Percentiles rank a stretch among this genome's conserved stretches.
phyloP scores from a whole-genome alignment of 2,888 invertebrate species.

The Acleris emargana region DNA sequence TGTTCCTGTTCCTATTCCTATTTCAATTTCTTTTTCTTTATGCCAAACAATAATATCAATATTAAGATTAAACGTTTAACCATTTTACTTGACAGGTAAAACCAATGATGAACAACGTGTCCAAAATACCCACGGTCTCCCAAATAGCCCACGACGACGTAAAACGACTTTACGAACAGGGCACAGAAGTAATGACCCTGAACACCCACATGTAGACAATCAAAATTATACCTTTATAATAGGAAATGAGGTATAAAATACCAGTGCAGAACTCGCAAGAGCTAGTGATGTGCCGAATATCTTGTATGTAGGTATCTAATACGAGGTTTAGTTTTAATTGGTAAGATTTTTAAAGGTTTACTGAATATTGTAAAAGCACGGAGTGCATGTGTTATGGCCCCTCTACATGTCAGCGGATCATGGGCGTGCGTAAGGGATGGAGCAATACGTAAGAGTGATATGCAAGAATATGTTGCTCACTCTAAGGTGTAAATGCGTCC shows the following conservation, averaged over 20 bases:
- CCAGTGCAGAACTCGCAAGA: slow-evolving; percentile 35
- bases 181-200: slow-evolving; percentile 58
- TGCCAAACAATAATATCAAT: neutral
- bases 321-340: neutral
- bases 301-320: slow-evolving; percentile 9
- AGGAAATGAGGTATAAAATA: slow-evolving; percentile 35
- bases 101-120: slow-evolving; percentile 57
- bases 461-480: too few relatives aligned
- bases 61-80: neutral
- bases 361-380: neutral
- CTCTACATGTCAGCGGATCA: too few relatives aligned
- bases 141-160: slow-evolving; percentile 75
- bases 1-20: too few relatives aligned
- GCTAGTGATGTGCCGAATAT: slow-evolving; percentile 41
- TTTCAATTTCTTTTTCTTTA: neutral
- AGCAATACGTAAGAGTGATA: too few relatives aligned
- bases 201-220: slow-evolving; percentile 66
- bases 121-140: slow-evolving; percentile 69
- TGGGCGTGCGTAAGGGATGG: too few relatives aligned
- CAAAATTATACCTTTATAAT: neutral
- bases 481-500: too few relatives aligned
- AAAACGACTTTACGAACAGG: slow-evolving; percentile 69
- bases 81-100: slow-evolving; percentile 58
- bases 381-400: neutral
- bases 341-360: slow-evolving; percentile 22